phyloP scores from a whole-genome alignment of 2,113 vertebrate species.

The Paradoxurus hermaphroditus region DNA sequence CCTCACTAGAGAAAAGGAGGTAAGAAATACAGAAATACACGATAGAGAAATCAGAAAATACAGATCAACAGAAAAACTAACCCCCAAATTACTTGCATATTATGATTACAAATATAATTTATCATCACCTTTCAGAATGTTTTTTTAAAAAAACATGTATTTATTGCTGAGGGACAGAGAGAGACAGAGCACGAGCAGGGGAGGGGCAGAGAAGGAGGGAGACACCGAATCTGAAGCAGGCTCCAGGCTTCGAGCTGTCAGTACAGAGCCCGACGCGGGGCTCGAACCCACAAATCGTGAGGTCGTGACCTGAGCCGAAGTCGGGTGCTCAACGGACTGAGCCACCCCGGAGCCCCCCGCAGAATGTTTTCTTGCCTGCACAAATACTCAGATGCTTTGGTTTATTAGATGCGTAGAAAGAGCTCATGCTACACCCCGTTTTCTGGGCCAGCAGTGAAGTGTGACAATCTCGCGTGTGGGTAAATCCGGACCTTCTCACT shows the following conservation, averaged over 20 bases:
- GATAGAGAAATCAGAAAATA: neutral
- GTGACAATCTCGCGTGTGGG: accelerated
- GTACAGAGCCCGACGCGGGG: too few species aligned
- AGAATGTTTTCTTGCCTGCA: neutral
- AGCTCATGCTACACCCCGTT: accelerated
- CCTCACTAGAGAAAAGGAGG: neutral
- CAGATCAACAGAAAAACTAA: neutral
- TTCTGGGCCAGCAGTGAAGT: accelerated
- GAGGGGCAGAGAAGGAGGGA: too few species aligned
- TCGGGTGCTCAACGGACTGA: too few species aligned
- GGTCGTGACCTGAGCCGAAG: too few species aligned
- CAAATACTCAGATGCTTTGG: neutral
- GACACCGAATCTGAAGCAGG: too few species aligned
- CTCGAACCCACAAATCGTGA: too few species aligned
- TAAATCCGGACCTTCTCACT: neutral
- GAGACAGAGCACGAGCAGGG: too few species aligned
- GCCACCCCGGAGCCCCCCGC: too few species aligned
- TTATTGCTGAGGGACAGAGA: too few species aligned
- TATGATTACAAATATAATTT: neutral
- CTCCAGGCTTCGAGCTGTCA: too few species aligned
- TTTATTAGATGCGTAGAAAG: accelerated
- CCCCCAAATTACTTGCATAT: neutral
- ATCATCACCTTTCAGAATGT: neutral
- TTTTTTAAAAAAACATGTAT: neutral
- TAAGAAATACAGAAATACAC: neutral